A percentile compares a stretch with the other conserved stretches of the same genome.
These are phyloP conservation scores for rabbit (Oryctolagus cuniculus) DNA, from an alignment of 2,113 vertebrate species.

Conservation along the genomic window DNA sequence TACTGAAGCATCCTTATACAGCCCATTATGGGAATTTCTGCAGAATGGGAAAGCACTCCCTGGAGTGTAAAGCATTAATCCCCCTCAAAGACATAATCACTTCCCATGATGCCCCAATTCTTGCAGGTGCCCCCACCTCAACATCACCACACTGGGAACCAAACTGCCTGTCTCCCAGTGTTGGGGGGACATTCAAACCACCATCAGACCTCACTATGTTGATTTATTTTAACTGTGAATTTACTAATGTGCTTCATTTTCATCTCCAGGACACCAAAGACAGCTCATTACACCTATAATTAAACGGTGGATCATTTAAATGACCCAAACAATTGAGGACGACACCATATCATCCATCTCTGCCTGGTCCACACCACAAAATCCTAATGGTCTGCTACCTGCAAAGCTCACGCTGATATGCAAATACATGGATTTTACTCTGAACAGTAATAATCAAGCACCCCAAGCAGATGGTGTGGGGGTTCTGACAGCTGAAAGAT, in stretches of 20 bases:
- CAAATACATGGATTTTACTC: background rate
- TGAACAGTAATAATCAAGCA: background rate
- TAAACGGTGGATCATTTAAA: slow-evolving; percentile 52
- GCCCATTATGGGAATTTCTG: too few relatives aligned
- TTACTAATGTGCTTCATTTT: slow-evolving; percentile 65
- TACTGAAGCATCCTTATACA: too few relatives aligned
- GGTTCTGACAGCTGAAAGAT: background rate
- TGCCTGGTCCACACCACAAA: background rate
- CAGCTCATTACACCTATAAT: slow-evolving; percentile 68
- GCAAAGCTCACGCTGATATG: background rate
- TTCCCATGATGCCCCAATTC: too few relatives aligned
- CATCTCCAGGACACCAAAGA: slow-evolving; percentile 68
- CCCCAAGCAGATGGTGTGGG: background rate
- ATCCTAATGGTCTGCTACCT: slow-evolving; percentile 2
- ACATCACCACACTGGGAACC: too few relatives aligned
- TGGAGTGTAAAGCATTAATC: too few relatives aligned
- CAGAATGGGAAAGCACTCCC: too few relatives aligned
- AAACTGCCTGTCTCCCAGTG: too few relatives aligned
- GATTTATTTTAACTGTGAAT: background rate
- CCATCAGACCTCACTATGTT: too few relatives aligned
- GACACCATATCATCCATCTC: background rate
- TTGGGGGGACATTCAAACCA: too few relatives aligned
- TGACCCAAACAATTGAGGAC: background rate
- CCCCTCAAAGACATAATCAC: too few relatives aligned
- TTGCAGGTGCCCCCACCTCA: too few relatives aligned